Base-by-base conservation (phyloP, 2,113 vertebrate species). In the Platysteira castanea region DNA sequence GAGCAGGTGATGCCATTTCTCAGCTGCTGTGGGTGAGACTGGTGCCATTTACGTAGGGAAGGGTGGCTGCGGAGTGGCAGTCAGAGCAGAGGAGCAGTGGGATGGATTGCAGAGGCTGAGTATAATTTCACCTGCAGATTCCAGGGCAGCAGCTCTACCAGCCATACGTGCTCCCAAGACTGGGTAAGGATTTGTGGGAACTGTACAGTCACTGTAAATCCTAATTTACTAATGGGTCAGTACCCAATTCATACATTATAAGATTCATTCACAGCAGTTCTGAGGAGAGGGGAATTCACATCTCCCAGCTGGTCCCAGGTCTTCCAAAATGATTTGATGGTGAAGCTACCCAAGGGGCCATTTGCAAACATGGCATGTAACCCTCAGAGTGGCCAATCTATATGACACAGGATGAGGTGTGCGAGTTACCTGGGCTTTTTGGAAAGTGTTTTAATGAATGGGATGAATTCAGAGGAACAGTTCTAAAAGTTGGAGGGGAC, bases 101-200 rank as follows among this genome's bases (percentile, higher is more conserved):
- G 30, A 22, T 60, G 57, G 37, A 44, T 47, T 33, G 46, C 18
- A 87, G 54, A 35, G 31, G 17, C 70, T 71, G 61, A 16, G 11
- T 23, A 4, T 16, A 18, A 73, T 37, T 89, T 87, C 56, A 56
- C 9, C 41, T 52, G 22, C 1, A 7, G 41, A 44, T 59, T 54
- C 67, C 61, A 82, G 53, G 8, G 28, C 2, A 6, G 24, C 28
- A 68, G 22, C 47, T 69, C 11, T 33, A 63, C 16, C 42, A n/a
- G 59, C 28, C 11, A 14, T 31, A 19, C 0, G 0, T 15, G 30
- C 33, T 64, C 30, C 30, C 8, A 54, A 67, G 28, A 42, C 0
- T 5, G 31, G 30, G 15, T 41, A 35, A 70, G n/a, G 39, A 70
- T 54, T 87, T 50, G 69, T 17, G 16, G 53, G 47, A 65, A 27